These are phyloP conservation scores for Homarus americanus DNA, from an alignment of 1,140 invertebrate genomes.

Conservation along the genomic window DNA sequence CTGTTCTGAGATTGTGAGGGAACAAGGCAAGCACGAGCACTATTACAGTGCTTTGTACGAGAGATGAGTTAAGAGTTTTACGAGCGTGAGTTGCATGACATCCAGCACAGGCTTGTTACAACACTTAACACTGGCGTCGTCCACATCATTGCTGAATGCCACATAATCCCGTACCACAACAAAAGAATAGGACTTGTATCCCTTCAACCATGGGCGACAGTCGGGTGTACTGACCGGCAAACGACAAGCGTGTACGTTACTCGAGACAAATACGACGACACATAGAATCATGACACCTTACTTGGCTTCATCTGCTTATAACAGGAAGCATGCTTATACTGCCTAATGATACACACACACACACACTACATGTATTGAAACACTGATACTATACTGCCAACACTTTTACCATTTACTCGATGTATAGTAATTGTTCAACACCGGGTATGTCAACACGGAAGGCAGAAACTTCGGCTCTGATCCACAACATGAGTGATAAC, in stretches of 20 bases:
- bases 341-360: background rate
- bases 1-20: background rate
- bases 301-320: background rate
- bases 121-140: background rate
- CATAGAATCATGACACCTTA: conserved; percentile 6
- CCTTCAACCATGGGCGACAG: background rate
- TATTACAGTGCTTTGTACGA: background rate
- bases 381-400: background rate
- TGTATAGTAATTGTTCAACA: conserved; percentile 4
- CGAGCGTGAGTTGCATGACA: background rate
- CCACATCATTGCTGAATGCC: background rate
- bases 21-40: conserved; percentile 16
- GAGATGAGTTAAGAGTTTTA: background rate
- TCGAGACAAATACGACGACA: background rate
- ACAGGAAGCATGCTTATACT: background rate
- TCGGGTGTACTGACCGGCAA: background rate
- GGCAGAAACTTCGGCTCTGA: background rate
- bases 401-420: background rate
- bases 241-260: background rate
- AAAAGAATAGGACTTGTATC: background rate
- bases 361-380: conserved; percentile 4
- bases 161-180: background rate
- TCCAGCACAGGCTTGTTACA: conserved; percentile 5
- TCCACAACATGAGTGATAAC: background rate
- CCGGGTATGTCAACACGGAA: background rate